Base-by-base conservation (phyloP, 2,797 vertebrate genomes). In the Erpetoichthys calabaricus region DNA sequence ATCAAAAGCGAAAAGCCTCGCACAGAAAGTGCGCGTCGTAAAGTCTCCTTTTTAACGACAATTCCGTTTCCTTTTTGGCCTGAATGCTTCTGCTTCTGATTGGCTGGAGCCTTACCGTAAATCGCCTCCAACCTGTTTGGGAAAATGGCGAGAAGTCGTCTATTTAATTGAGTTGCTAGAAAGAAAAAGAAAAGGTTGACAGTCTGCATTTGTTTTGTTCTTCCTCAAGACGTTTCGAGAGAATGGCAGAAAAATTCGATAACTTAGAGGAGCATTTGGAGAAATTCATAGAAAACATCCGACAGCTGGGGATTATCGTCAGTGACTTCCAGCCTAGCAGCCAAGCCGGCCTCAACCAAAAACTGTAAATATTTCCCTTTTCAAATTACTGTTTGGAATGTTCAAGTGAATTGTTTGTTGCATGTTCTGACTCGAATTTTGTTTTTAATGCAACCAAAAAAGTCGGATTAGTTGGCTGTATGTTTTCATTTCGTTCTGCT, bases 251-350 rank as follows among this genome's bases (percentile, higher is more conserved):
- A 70, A 97, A 91, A 74, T 97, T 98, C 60, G 96, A 99, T 53
- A 97, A 94, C 3, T 72, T 99, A 57, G 95, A 98, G 69, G 96
- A 99, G 61, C 91, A 98, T 60, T 74, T 98, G 67, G 95, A 99
- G 81, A 98, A 99, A 77, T 99, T 99, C 49, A 88, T 98, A 68
- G 96, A 98, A 82, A 99, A 99, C 64, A 98, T 99, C 65, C 88
- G 96, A 45, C 96, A 99, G 75, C 70, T 99, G 63, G 96, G 96
- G 63, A 99, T 99, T 70, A 96, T 99, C 75, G 96, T 99, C 56
- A 98, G 96, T 68, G 95, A 98, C 74, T 99, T 98, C 74, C 95
- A 98, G 72, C 94, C 95, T 8, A 99, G 95, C 83, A 98, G 96
- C 69, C 95, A 99, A 70, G 82, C 93, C 5, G 95, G 89, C 5